Conservation (phyloP, 2,797 vertebrate species). For the Malacoraja senta region DNA sequence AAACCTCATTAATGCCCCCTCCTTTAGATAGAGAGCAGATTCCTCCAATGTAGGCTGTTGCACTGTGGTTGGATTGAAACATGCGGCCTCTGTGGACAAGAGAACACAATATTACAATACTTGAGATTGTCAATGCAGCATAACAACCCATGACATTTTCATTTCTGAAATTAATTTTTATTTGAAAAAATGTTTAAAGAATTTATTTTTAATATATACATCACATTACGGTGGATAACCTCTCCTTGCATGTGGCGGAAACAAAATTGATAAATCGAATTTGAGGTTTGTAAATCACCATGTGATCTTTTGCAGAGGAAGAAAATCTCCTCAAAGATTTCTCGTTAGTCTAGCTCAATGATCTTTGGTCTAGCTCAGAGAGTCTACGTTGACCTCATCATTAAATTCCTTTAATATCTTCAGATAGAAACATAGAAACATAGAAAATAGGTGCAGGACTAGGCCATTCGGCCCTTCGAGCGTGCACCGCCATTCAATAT, state of each 20-base stretch:
- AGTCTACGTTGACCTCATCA: too few relatives aligned
- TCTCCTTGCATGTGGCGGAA: not conserved
- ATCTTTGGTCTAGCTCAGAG: too few relatives aligned
- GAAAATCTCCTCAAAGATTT: too few relatives aligned
- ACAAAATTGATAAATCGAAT: too few relatives aligned
- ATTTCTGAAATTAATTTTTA: not conserved
- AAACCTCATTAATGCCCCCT: conserved; percentile 84
- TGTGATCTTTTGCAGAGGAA: too few relatives aligned
- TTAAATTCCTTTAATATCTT: not conserved
- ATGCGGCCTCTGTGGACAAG: conserved; percentile 69
- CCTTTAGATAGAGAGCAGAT: conserved; percentile 71
- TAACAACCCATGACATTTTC: not conserved
- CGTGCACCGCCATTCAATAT: too few relatives aligned
- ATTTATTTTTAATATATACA: not conserved
- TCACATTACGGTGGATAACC: too few relatives aligned
- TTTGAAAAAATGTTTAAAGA: not conserved
- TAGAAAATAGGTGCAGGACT: too few relatives aligned
- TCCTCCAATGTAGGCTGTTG: conserved; percentile 78
- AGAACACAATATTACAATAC: conserved; percentile 21
- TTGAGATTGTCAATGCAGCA: not conserved
- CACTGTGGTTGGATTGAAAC: conserved; percentile 82
- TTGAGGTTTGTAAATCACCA: too few relatives aligned
- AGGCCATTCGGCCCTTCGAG: too few relatives aligned
- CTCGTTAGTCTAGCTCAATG: too few relatives aligned
- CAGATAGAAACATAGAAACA: too few relatives aligned